Base-by-base conservation (phyloP, 2,888 invertebrate species). In the Odontomyia ornata region DNA sequence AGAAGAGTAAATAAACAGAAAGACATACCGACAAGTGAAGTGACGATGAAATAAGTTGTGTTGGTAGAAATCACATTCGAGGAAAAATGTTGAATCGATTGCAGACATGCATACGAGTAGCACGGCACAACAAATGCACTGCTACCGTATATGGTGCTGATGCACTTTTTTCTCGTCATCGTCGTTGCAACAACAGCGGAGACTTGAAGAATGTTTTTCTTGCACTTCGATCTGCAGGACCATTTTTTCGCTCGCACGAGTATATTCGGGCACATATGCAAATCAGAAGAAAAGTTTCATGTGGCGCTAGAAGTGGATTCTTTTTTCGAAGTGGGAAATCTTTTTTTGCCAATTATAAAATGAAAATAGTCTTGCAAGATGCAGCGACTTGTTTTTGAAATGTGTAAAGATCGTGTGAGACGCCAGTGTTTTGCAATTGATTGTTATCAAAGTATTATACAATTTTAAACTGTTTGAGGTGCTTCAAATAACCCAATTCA, bases 131-230 rank as follows among this genome's bases (percentile, higher is more conserved):
- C 21, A 64, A 71, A 30, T 72, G 57, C 23, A 43, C 57, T 57
- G 73, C 73, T 60, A 60, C 73, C 73, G 60, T 73, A 73, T 60
- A 73, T 73, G 73, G 73, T 21, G 43, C 73, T 73, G 73, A 73
- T 73, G 43, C 27, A 36, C 21, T 72, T 30, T 72, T 69, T 36
- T 36, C 28, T 72, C 72, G 72, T 69, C 69, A 69, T 69, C 47
- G 47, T 25, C 47, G 23, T 15, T 36, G 1, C 69, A 69, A 25
- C 13, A 25, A 28, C 72, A 28, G 25, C 56, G 28, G 18, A 57
- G 9, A 23, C 23, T 72, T 23, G 13, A 52, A 21, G 56, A 27
- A 28, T 21, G 28, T 56, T 72, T 52, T 72, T 23, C 23, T 56
- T 52, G 67, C 52, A 56, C 13, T 28, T 18, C 15, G 69, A 15